A percentile compares a stretch with the other conserved stretches of the same genome.
phyloP scores from a whole-genome alignment of 2,797 vertebrate species.

The Scomberomorus guttatus region DNA sequence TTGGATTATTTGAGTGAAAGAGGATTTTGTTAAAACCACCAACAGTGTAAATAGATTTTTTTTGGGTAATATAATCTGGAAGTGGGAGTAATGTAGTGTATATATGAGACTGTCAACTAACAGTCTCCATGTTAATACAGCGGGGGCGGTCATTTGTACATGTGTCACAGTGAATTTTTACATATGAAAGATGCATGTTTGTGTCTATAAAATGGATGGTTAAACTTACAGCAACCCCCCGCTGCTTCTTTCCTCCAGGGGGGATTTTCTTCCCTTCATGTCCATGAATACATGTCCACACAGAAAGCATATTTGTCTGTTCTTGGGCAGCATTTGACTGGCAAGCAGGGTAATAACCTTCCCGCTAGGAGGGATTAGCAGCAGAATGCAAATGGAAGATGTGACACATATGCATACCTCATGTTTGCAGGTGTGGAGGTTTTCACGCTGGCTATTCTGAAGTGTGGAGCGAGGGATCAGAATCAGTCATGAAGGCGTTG shows the following conservation, averaged over 20 bases:
- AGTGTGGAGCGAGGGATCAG: conserved; percentile 27
- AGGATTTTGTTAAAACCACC: conserved; percentile 20
- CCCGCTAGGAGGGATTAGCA: conserved; percentile 61
- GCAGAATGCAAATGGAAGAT: conserved; percentile 69
- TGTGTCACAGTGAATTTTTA: conserved; percentile 19
- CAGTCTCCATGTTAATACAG: conserved; percentile 23
- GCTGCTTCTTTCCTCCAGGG: conserved; percentile 3
- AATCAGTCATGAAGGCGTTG: conserved; percentile 34
- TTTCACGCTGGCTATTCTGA: conserved; percentile 34
- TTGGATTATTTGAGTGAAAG: conserved; percentile 16
- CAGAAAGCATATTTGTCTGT: conserved; percentile 43
- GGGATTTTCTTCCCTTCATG: conserved; percentile 29
- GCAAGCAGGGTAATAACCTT: conserved; percentile 65
- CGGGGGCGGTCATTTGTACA: conserved; percentile 9
- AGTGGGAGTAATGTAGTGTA: conserved; percentile 35
- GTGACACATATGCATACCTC: conserved; percentile 65
- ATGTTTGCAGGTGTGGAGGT: conserved; percentile 49
- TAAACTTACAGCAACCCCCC: conserved; percentile 33
- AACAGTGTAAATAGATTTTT: background rate
- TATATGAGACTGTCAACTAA: conserved; percentile 16
- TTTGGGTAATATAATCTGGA: conserved; percentile 22
- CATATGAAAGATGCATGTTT: conserved; percentile 26
- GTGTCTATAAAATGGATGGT: conserved; percentile 39
- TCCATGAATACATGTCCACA: conserved; percentile 62
- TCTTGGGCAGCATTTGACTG: conserved; percentile 61